Conservation (phyloP, 2,113 vertebrate genomes). For the Tautogolabrus adspersus region DNA sequence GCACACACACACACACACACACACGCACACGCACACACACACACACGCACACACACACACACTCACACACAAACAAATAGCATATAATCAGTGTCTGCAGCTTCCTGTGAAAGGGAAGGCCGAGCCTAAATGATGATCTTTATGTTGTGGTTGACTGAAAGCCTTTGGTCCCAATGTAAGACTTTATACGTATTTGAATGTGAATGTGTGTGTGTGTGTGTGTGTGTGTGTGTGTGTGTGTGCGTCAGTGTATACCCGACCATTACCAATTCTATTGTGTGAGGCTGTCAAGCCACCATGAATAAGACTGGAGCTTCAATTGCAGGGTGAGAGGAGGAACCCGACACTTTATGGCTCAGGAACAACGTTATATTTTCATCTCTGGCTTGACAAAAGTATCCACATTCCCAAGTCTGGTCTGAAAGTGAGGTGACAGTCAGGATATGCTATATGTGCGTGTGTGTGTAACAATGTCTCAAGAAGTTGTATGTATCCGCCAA, state of each 20-base stretch:
- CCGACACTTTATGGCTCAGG: constrained; percentile 43
- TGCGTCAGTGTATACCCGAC: constrained; percentile 55
- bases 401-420: constrained; percentile 32
- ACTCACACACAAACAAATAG: constrained; percentile 53
- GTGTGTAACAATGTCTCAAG: no score
- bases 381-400: constrained; percentile 44
- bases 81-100: constrained; percentile 74
- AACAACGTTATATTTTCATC: constrained; percentile 67
- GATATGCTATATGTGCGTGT: background rate
- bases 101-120: constrained; percentile 64
- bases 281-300: constrained; percentile 64
- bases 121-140: constrained; percentile 73
- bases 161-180: constrained; percentile 61
- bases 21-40: constrained; percentile 34
- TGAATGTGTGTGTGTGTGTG: constrained; percentile 45
- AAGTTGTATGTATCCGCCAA: no score
- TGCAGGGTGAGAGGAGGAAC: constrained; percentile 56
- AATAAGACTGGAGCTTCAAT: constrained; percentile 59
- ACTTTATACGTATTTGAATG: constrained; percentile 60
- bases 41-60: constrained; percentile 19
- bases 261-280: constrained; percentile 74
- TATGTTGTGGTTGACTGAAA: constrained; percentile 73
- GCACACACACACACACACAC: constrained; percentile 20
- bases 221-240: constrained; percentile 28
- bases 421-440: constrained; percentile 12